A percentile compares a stretch with the other conserved stretches of the same genome.
Conservation (phyloP, 2,888 invertebrate species). For the Nephrotoma appendiculata region DNA sequence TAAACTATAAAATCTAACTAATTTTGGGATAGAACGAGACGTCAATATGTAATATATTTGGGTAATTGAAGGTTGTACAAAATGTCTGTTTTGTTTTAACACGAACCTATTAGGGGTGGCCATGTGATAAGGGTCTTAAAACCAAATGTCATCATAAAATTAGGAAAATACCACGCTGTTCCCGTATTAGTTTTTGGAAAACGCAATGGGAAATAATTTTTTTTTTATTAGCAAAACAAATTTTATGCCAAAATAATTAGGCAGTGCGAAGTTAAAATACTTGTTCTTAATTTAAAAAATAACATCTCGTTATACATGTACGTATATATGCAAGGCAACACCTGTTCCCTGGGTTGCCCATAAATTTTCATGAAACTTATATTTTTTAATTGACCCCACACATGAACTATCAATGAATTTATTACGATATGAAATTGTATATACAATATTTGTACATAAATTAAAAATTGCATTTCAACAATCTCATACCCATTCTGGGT, state of each 20-base stretch:
- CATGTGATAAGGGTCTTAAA: neutral
- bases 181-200: neutral
- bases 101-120: neutral
- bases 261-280: neutral
- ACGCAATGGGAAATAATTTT: neutral
- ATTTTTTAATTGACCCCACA: neutral
- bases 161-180: neutral
- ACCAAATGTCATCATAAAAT: neutral
- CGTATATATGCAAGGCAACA: neutral
- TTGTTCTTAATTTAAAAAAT: neutral
- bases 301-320: neutral
- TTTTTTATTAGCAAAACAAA: neutral
- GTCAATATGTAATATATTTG: neutral
- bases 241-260: neutral
- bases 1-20: neutral
- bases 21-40: neutral
- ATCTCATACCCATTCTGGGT: neutral
- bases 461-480: neutral
- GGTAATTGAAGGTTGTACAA: neutral
- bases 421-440: neutral
- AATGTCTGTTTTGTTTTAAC: neutral
- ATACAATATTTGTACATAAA: neutral
- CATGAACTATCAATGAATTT: neutral
- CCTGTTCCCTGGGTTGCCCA: neutral
- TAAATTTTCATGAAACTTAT: neutral